Evolutionary conservation across 2,888 invertebrate genomes (phyloP), one percentile per base, ranked within the genome.

Genomic region (Drosophila merina): DNA sequence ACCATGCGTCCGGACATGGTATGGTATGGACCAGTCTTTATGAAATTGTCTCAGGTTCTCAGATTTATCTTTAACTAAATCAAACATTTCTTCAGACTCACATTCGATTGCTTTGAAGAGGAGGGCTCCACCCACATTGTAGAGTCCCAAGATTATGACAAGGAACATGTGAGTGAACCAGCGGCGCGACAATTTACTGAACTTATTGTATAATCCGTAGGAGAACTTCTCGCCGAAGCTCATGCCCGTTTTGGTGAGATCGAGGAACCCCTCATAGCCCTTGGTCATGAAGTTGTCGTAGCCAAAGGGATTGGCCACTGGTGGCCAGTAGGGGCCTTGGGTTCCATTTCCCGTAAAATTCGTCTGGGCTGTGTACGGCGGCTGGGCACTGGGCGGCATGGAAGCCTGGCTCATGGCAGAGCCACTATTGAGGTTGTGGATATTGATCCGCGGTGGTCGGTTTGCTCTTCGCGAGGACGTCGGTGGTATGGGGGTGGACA

Each of bases 101-200:
- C 96, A 95, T 93, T 97, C 97, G 47, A 97, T 92, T 56, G 95
- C 93, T 84, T 94, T 93, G 91, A 98, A 97, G 33, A 97, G 92
- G 49, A 94, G 92, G 1, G 97, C 98, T 30, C 98, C 98, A 31
- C 96, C 94, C 66, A 96, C 92, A 83, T 96, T 97, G 91, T 97
- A 98, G 57, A 95, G 91, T 57, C 95, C 92, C 69, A 98, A 93
- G 79, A 97, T 94, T 79, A 96, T 89, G 81, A 96, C 94, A 85
- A 98, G 93, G 91, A 97, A 97, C 70, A 97, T 94, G 92, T 97
- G 97, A 40, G 97, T 97, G 89, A 97, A 97, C 97, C 97, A 97
- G 88, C 94, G 94, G 86, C 94, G 95, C 1, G 97, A 97, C 92
- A 95, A 94, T 58, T 94, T 92, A 87, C 95, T 94, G 72, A 97